phyloP scores from a whole-genome alignment of 1,140 invertebrate genomes.

The Megalopta genalis region DNA sequence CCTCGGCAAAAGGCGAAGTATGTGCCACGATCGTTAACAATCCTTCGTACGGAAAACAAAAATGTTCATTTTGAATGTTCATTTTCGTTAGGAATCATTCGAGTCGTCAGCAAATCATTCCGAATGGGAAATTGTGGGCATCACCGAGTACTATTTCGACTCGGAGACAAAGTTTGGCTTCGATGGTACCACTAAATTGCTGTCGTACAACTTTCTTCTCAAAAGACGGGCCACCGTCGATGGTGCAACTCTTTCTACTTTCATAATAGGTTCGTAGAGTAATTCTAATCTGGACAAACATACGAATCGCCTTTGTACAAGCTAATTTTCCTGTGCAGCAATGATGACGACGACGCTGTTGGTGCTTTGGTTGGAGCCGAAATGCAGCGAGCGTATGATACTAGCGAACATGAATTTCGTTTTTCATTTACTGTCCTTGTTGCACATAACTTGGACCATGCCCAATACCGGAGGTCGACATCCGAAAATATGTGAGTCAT shows the following conservation, averaged over 20 bases:
- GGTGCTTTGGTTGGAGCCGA: conserved; percentile 77
- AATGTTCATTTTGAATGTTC: not conserved
- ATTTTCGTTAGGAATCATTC: not conserved
- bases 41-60: not conserved
- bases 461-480: conserved; percentile 71
- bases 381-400: conserved; percentile 74
- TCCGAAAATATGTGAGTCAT: conserved; percentile 58
- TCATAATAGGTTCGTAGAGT: conserved; percentile 74
- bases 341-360: conserved; percentile 77
- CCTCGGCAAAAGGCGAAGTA: not conserved
- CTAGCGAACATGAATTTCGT: conserved; percentile 78
- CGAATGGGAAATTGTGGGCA: conserved; percentile 75
- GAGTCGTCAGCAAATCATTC: conserved; percentile 60
- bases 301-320: not conserved
- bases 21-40: not conserved
- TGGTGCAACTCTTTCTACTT: conserved; percentile 68
- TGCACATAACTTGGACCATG: conserved; percentile 75
- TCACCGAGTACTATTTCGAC: conserved; percentile 40
- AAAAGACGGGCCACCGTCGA: conserved; percentile 70
- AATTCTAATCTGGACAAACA: not conserved
- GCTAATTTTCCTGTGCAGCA: conserved; percentile 65
- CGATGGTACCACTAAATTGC: conserved; percentile 71
- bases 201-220: conserved; percentile 73
- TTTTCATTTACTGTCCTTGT: conserved; percentile 76
- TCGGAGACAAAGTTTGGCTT: conserved; percentile 53